Evolutionary conservation across 2,888 invertebrate genomes (phyloP).

Genomic region (Hemistola chrysoprasaria): DNA sequence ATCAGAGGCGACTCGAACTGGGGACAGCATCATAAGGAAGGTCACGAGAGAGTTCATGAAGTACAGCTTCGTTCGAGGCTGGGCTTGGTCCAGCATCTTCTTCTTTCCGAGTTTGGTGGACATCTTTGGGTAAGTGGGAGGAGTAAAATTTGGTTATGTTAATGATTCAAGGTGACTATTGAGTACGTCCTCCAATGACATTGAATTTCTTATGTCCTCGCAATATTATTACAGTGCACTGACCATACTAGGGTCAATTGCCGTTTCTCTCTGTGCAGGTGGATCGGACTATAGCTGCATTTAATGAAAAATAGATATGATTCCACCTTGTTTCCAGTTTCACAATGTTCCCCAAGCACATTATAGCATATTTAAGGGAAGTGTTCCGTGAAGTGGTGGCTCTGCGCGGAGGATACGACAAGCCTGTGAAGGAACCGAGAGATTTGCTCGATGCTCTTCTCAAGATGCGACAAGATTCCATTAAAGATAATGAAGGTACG

Average conservation of each 20-base stretch:
- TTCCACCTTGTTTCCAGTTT: slow-evolving; percentile 37
- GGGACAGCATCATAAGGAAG: slow-evolving; percentile 37
- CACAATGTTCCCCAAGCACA: slow-evolving; percentile 47
- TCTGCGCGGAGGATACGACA: slow-evolving; percentile 41
- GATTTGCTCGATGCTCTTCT: slow-evolving; percentile 56
- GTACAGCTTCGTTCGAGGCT: slow-evolving; percentile 38
- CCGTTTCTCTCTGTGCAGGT: too few species aligned
- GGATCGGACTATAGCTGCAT: neutral
- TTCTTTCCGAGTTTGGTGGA: slow-evolving; percentile 47
- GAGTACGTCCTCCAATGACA: neutral
- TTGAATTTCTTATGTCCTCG: too few species aligned
- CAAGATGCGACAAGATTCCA: slow-evolving; percentile 48
- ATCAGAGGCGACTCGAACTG: slow-evolving; percentile 40
- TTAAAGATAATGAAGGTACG: slow-evolving; percentile 42
- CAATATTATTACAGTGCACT: too few species aligned
- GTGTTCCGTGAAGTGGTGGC: slow-evolving; percentile 40
- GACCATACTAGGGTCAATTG: too few species aligned
- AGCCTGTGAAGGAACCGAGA: slow-evolving; percentile 26
- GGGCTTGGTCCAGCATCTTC: slow-evolving; percentile 47
- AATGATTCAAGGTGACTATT: too few species aligned
- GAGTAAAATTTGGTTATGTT: neutral
- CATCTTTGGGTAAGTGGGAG: slow-evolving; percentile 37
- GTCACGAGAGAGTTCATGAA: slow-evolving; percentile 45
- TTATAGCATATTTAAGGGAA: slow-evolving; percentile 40
- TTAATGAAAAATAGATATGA: neutral